Conservation (phyloP, 2,797 vertebrate genomes). For the Eospalax fontanierii region DNA sequence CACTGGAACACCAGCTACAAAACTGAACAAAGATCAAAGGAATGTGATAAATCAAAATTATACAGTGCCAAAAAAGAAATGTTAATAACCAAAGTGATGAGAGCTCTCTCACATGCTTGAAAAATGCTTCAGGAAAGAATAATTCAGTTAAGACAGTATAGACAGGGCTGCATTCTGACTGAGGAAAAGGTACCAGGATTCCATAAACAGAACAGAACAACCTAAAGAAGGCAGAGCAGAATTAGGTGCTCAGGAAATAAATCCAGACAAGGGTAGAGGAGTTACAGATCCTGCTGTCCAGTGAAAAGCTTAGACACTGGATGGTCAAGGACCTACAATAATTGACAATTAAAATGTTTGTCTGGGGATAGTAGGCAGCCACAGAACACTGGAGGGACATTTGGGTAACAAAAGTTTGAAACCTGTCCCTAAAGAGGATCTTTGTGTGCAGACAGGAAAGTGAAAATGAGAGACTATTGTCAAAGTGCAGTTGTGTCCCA, state of each 20-base stretch:
- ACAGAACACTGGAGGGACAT: neutral
- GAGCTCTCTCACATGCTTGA: neutral
- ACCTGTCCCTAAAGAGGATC: neutral
- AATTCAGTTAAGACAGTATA: neutral
- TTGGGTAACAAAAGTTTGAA: conserved; percentile 30
- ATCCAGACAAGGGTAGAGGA: neutral
- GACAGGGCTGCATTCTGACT: neutral
- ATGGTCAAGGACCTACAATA: neutral
- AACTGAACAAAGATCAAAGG: neutral
- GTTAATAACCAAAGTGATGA: neutral
- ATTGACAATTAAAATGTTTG: conserved; percentile 35
- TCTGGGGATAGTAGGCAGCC: conserved; percentile 17
- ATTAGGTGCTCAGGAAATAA: neutral
- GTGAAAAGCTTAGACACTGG: neutral
- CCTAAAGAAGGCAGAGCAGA: neutral
- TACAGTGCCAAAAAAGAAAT: neutral
- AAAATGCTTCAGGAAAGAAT: conserved; percentile 36
- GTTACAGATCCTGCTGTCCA: neutral
- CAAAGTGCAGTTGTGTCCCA: neutral
- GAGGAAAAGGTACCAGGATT: neutral
- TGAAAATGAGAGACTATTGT: neutral
- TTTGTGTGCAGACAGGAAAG: neutral
- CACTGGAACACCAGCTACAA: neutral
- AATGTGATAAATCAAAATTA: conserved; percentile 11
- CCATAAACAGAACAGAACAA: conserved; percentile 41